These are phyloP conservation scores for Lytechinus pictus DNA, from an alignment of 35 echinoderm and acorn worm genomes.

Conservation along the genomic window DNA sequence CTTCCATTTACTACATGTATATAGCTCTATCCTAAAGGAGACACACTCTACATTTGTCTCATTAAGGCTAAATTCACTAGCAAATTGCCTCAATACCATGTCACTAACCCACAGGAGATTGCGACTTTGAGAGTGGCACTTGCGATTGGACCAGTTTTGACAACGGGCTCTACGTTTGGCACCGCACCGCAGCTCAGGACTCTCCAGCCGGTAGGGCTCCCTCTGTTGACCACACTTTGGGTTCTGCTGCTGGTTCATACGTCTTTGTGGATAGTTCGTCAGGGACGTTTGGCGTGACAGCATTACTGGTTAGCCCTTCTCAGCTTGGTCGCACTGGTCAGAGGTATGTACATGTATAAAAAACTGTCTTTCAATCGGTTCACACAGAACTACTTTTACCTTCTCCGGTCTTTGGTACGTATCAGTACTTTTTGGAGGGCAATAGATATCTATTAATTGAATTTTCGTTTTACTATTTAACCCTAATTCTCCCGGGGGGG, in stretches of 20 bases:
- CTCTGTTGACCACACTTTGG: constrained; percentile 71
- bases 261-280: constrained; percentile 92
- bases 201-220: constrained; percentile 57
- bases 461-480: no score
- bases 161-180: constrained; percentile 80
- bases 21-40: no score
- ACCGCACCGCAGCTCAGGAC: constrained; percentile 47
- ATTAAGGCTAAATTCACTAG: no score
- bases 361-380: no score
- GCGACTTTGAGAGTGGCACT: constrained; percentile 85
- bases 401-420: no score
- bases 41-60: no score
- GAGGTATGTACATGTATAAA: constrained; percentile 56
- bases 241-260: constrained; percentile 68
- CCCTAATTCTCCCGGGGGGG: no score
- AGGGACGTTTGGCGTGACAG: constrained; percentile 76
- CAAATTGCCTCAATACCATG: background rate
- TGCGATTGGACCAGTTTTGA: constrained; percentile 80
- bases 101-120: constrained; percentile 64
- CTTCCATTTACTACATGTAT: no score
- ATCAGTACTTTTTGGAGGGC: no score
- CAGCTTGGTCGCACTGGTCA: constrained; percentile 72
- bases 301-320: constrained; percentile 64
- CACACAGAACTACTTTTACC: no score
- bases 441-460: no score